phyloP scores from a whole-genome alignment of 1,140 invertebrate genomes.

The Medauroidea extradentata region DNA sequence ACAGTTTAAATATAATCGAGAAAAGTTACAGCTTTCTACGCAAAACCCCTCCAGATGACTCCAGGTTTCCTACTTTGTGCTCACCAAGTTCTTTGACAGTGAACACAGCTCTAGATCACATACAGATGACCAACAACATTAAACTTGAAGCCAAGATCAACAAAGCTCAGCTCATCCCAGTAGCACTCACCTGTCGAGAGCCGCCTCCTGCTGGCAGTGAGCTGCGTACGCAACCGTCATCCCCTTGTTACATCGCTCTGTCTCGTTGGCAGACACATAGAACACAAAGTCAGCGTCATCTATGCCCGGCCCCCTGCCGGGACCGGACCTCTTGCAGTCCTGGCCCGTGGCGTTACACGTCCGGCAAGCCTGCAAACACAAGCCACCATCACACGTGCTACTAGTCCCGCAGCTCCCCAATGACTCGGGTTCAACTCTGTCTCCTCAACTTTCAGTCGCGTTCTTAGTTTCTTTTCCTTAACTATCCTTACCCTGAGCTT shows the following conservation, averaged over 20 bases:
- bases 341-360: slow-evolving; percentile 81
- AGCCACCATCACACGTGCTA: background rate
- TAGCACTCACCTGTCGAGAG: slow-evolving; percentile 72
- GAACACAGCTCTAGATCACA: no score
- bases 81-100: no score
- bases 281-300: slow-evolving; percentile 91
- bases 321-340: slow-evolving; percentile 57
- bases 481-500: no score
- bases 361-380: slow-evolving; percentile 65
- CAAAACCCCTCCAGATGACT: no score
- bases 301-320: slow-evolving; percentile 64
- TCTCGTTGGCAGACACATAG: slow-evolving; percentile 92
- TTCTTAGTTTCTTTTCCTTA: no score
- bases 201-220: slow-evolving; percentile 95
- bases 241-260: slow-evolving; percentile 83
- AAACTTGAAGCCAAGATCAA: background rate
- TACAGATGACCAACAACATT: no score
- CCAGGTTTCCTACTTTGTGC: no score
- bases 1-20: no score
- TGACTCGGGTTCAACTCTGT: no score
- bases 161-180: no score
- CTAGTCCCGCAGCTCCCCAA: background rate
- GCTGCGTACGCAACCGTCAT: slow-evolving; percentile 96
- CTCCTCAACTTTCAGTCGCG: no score
- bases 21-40: no score